These are phyloP conservation scores for Pantala flavescens DNA, from an alignment of 1,140 invertebrate species.

Conservation along the genomic window DNA sequence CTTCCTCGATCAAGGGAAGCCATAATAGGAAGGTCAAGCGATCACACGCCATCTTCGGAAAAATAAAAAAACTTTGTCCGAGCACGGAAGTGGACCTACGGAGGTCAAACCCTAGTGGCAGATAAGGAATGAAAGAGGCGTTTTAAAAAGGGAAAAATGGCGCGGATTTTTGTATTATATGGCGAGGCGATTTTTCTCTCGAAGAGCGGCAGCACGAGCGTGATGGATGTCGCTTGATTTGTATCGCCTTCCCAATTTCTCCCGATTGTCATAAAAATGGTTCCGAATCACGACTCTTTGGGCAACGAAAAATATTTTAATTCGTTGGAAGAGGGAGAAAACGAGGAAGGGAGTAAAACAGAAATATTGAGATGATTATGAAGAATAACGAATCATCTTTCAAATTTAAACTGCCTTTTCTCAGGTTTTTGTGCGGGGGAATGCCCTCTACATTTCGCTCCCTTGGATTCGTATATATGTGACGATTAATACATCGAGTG, in stretches of 20 bases:
- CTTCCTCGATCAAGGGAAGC: background rate
- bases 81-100: background rate
- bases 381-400: too few relatives aligned
- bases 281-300: too few relatives aligned
- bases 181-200: background rate
- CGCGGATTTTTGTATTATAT: background rate
- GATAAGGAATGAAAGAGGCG: background rate
- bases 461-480: too few relatives aligned
- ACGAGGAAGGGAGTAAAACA: too few relatives aligned
- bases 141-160: background rate
- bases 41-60: background rate
- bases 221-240: constrained; percentile 6
- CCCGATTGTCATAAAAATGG: background rate
- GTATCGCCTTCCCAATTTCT: background rate
- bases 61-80: background rate
- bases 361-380: too few relatives aligned
- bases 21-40: constrained; percentile 4
- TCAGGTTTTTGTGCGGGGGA: too few relatives aligned
- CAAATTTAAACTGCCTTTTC: too few relatives aligned
- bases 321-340: too few relatives aligned
- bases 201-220: background rate
- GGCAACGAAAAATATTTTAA: too few relatives aligned
- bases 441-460: too few relatives aligned
- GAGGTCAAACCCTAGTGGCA: background rate
- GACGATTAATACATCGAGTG: too few relatives aligned